Evolutionary conservation across 92 coral and sea anemone species (phyloP).

Genomic region (Parazoanthus darwini): DNA sequence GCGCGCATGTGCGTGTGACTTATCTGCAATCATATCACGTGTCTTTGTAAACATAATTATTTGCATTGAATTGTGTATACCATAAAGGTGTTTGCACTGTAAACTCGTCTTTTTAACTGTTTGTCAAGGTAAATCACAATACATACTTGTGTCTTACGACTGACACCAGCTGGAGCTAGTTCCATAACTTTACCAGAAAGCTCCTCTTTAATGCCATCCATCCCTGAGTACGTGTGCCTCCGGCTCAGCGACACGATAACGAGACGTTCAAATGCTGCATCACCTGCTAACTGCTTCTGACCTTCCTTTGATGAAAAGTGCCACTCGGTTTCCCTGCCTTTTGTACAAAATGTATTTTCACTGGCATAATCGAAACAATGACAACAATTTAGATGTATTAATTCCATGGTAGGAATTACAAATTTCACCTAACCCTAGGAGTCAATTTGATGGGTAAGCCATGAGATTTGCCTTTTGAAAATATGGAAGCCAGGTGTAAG

Average conservation of each 20-base stretch:
- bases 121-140: too few relatives aligned
- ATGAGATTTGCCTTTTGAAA: too few relatives aligned
- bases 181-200: slow-evolving; percentile 92
- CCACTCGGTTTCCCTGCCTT: slow-evolving; percentile 93
- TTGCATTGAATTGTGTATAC: too few relatives aligned
- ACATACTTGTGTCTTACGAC: slow-evolving; percentile 61
- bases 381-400: too few relatives aligned
- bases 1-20: too few relatives aligned
- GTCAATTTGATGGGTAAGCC: too few relatives aligned
- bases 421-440: background rate
- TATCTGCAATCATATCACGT: too few relatives aligned
- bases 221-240: slow-evolving; percentile 68
- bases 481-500: too few relatives aligned
- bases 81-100: too few relatives aligned
- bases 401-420: background rate
- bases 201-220: slow-evolving; percentile 81
- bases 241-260: slow-evolving; percentile 80
- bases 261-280: slow-evolving; percentile 86
- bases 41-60: too few relatives aligned
- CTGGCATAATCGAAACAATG: background rate
- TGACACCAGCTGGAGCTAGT: slow-evolving; percentile 78
- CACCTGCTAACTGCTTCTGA: slow-evolving; percentile 62
- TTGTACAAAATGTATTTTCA: background rate
- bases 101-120: too few relatives aligned
- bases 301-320: slow-evolving; percentile 77